Evolutionary conservation across 2,113 vertebrate species (phyloP), one percentile per base, ranked within the genome.

Genomic region (Axis porcinus): DNA sequence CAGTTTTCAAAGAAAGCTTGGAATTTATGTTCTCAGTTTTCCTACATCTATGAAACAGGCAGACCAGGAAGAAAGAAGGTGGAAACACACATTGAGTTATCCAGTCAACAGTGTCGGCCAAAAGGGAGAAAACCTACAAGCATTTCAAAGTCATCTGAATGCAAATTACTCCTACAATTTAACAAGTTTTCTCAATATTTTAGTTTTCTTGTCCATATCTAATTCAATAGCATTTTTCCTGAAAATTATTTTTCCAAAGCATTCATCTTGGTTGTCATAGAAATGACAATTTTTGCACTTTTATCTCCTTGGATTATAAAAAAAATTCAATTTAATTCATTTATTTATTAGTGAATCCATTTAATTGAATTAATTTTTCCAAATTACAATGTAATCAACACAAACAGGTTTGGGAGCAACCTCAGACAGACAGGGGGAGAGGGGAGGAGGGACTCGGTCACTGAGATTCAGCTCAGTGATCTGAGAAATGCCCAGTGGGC

Each of bases 381-480:
- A 52, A 76, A 30, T 81, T 27, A n/a, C 3, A 64, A 74, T 78
- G 50, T 74, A 40, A 43, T 45, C 40, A 17, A 43, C 60, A 47
- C 6, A 13, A 55, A 50, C 33, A 86, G 45, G 54, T 60, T 76
- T 82, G 70, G 60, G 67, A 36, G 25, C 36, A 81, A 57, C 43
- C 36, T 8, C 28, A 5, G 23, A 6, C 14, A 1, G 1, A 19
- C 45, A 4, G 4, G 0, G 6, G 17, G 81, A 25, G 2, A 7
- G 81, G 50, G 33, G 11, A 8, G 6, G 10, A n/a, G 30, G 67
- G 36, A 36, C 67, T 40, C 21, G 23, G 5, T 74, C 30, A 52
- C 30, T 14, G 33, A 83, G 8, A 30, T 4, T 64, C n/a, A 13
- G 7, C 25, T 28, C 45, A 1, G 9, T 30, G 23, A 3, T 23